Conservation (phyloP, 2,888 invertebrate genomes). For the Pyrgus malvae region DNA sequence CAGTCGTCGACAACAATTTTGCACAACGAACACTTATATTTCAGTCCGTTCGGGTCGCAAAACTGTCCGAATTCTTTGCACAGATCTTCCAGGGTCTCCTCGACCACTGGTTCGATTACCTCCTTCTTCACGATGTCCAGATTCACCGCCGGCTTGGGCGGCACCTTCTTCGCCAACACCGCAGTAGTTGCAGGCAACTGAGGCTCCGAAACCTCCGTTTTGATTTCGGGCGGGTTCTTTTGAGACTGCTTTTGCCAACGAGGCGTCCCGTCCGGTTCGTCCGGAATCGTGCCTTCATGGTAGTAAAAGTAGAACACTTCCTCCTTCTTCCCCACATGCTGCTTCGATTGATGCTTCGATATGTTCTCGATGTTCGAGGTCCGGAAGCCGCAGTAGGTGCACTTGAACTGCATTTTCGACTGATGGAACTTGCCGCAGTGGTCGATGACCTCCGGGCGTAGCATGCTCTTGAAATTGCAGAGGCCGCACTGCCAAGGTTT, state of each 20-base stretch:
- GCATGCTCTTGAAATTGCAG: conserved; percentile 83
- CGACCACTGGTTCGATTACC: conserved; percentile 40
- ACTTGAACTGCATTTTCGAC: conserved; percentile 86
- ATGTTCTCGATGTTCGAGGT: conserved; percentile 79
- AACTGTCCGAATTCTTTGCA: conserved; percentile 56
- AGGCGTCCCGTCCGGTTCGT: conserved; percentile 55
- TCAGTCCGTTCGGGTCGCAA: conserved; percentile 77
- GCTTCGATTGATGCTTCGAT: conserved; percentile 81
- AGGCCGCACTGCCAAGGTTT: conserved; percentile 87
- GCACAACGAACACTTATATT: conserved; percentile 84
- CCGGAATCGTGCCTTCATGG: conserved; percentile 59
- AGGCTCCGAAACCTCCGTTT: conserved; percentile 26
- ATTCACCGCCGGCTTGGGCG: conserved; percentile 40
- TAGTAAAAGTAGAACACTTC: conserved; percentile 80
- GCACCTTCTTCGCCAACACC: conserved; percentile 14
- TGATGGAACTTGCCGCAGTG: conserved; percentile 84
- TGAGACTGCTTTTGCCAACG: conserved; percentile 63
- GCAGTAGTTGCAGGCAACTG: conserved; percentile 17
- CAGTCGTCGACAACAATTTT: conserved; percentile 79
- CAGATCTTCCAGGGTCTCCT: conserved; percentile 45
- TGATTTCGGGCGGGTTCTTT: conserved; percentile 42
- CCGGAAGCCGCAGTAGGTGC: conserved; percentile 84
- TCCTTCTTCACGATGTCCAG: conserved; percentile 66
- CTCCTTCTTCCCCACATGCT: conserved; percentile 72
- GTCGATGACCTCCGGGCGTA: conserved; percentile 81